Percentiles rank a stretch among this genome's conserved stretches.
phyloP scores from a whole-genome alignment of 2,113 vertebrate genomes.

The Barnardius zonarius region DNA sequence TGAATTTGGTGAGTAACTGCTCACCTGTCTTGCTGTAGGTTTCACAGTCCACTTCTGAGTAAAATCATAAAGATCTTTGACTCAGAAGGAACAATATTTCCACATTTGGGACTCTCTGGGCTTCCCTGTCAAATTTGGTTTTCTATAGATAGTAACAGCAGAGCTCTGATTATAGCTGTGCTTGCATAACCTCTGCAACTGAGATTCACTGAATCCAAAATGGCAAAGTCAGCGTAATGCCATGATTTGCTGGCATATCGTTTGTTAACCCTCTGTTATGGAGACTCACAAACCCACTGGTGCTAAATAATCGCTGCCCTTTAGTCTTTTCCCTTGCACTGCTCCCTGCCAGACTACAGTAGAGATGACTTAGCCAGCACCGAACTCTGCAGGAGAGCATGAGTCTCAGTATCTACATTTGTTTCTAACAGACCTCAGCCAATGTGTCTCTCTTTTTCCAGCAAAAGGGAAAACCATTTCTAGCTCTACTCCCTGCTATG shows the following conservation, averaged over 20 bases:
- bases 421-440: not conserved
- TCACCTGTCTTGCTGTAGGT: not conserved
- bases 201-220: not conserved
- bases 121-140: not conserved
- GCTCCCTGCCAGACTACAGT: not conserved
- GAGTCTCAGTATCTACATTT: not conserved
- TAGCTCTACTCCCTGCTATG: conserved; percentile 18
- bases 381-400: not conserved
- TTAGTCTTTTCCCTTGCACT: not conserved
- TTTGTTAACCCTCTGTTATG: not conserved
- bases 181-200: not conserved
- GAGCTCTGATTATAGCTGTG: not conserved
- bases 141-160: not conserved
- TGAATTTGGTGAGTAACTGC: not conserved
- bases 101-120: not conserved
- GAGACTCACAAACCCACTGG: not conserved
- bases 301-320: not conserved
- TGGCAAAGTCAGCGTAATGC: not conserved
- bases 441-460: not conserved
- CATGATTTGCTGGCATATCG: not conserved
- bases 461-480: not conserved
- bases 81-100: not conserved
- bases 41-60: not conserved
- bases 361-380: not conserved
- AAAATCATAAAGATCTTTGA: not conserved